A percentile compares a stretch with the other conserved stretches of the same genome.
Evolutionary conservation across 2,797 vertebrate genomes (phyloP).

Genomic region (Enteromius trimaculatus): DNA sequence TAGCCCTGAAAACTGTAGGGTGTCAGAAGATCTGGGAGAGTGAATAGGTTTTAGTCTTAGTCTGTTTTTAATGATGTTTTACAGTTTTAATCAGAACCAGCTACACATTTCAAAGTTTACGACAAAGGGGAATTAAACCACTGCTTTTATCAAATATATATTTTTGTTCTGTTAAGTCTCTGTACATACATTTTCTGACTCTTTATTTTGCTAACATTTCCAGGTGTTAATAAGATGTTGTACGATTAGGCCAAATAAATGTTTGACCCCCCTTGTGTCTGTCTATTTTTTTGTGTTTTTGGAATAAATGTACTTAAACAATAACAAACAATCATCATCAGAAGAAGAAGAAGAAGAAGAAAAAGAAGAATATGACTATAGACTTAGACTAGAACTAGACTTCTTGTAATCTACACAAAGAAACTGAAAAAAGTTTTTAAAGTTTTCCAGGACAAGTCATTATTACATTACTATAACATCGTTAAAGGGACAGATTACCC

Average conservation of each 20-base stretch:
- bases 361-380: too few relatives aligned
- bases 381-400: background rate
- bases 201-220: constrained; percentile 92
- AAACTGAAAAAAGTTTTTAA: background rate
- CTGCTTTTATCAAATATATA: constrained; percentile 76
- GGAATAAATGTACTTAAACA: background rate
- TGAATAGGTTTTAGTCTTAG: constrained; percentile 75
- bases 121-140: constrained; percentile 82
- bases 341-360: background rate
- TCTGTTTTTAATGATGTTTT: constrained; percentile 61
- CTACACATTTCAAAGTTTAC: constrained; percentile 83
- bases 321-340: background rate
- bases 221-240: constrained; percentile 85
- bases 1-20: constrained; percentile 74
- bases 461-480: background rate
- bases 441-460: background rate
- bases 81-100: constrained; percentile 75
- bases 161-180: constrained; percentile 83
- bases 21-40: constrained; percentile 68
- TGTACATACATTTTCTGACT: constrained; percentile 94
- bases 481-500: background rate
- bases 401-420: background rate
- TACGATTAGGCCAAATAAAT: constrained; percentile 87
- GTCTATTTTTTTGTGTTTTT: background rate
- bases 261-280: constrained; percentile 72